Percentiles rank a stretch among this genome's conserved stretches.
Conservation (phyloP, 2,888 invertebrate species). For the Stenchaetothrips biformis region DNA sequence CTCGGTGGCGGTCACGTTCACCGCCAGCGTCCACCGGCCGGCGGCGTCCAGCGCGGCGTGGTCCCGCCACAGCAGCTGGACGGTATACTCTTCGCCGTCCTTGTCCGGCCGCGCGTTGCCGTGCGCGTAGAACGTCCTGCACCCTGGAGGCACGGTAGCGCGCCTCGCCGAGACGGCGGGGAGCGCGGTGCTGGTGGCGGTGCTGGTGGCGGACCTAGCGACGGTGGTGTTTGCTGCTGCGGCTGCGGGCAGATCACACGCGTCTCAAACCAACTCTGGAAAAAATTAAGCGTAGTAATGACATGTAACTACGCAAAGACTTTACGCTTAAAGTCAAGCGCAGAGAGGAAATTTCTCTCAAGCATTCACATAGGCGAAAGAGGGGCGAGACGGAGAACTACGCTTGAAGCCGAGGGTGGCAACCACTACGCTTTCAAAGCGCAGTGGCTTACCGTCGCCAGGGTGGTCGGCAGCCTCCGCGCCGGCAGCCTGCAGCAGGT, state of each 20-base stretch:
- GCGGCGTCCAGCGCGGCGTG: not conserved
- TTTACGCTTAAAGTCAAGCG: too few relatives aligned
- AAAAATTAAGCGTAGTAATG: too few relatives aligned
- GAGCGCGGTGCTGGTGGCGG: not conserved
- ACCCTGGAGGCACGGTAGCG: not conserved
- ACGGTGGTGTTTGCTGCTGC: not conserved
- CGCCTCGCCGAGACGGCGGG: not conserved
- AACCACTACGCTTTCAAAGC: too few relatives aligned
- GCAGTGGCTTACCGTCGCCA: too few relatives aligned
- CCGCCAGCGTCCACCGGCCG: not conserved
- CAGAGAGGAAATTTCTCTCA: too few relatives aligned
- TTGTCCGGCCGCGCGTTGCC: not conserved
- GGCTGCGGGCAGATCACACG: not conserved
- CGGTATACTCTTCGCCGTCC: not conserved
- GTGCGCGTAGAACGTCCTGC: constrained; percentile 14
- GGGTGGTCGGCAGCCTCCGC: too few relatives aligned
- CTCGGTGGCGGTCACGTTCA: constrained; percentile 14
- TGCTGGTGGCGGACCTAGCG: not conserved
- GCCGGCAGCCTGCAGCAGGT: too few relatives aligned
- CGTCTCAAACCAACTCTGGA: too few relatives aligned
- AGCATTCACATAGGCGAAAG: too few relatives aligned
- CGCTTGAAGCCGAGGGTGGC: too few relatives aligned
- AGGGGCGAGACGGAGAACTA: too few relatives aligned
- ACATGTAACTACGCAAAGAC: too few relatives aligned
- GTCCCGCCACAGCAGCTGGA: constrained; percentile 1